These are phyloP conservation scores for Leptoteleia sp. DNA, from an alignment of 1,140 invertebrate genomes.

Conservation along the genomic window DNA sequence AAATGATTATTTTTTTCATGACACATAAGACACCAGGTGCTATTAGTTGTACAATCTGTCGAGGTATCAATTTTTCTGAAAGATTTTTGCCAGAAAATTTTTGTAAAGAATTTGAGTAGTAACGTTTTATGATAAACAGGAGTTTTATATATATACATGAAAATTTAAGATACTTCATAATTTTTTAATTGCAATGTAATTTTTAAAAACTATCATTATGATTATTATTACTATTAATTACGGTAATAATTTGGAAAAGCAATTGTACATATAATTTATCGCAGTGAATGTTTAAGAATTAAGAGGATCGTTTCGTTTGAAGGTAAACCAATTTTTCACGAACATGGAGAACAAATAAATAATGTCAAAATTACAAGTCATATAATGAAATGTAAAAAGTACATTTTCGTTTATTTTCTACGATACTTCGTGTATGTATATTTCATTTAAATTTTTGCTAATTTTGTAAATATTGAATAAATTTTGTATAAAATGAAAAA, in stretches of 20 bases:
- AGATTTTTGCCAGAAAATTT: slow-evolving; percentile 59
- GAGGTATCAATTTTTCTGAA: slow-evolving; percentile 42
- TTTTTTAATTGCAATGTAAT: slow-evolving; percentile 2
- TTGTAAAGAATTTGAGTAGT: slow-evolving; percentile 49
- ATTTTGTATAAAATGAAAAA: too few species aligned
- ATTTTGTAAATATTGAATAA: slow-evolving; percentile 67
- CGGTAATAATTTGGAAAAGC: too few species aligned
- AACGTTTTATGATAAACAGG: slow-evolving; percentile 37
- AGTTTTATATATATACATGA: slow-evolving; percentile 58
- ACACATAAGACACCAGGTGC: slow-evolving; percentile 28
- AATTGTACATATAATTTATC: slow-evolving; percentile 55
- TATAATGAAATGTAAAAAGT: slow-evolving; percentile 33
- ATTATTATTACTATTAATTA: slow-evolving; percentile 8
- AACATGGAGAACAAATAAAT: not conserved
- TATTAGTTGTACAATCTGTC: slow-evolving; percentile 48
- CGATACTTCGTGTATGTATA: slow-evolving; percentile 61
- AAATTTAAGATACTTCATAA: not conserved
- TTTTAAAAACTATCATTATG: slow-evolving; percentile 2
- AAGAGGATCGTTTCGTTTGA: slow-evolving; percentile 13
- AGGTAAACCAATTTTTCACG: too few species aligned
- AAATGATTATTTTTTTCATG: too few species aligned
- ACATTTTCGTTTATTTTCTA: slow-evolving; percentile 45
- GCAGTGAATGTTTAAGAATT: slow-evolving; percentile 17
- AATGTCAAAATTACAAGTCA: slow-evolving; percentile 32
- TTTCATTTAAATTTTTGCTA: slow-evolving; percentile 60